Percentiles rank a stretch among this genome's conserved stretches.
Evolutionary conservation across 2,888 invertebrate genomes (phyloP).

Genomic region (Lasioglossum oenotherae): DNA sequence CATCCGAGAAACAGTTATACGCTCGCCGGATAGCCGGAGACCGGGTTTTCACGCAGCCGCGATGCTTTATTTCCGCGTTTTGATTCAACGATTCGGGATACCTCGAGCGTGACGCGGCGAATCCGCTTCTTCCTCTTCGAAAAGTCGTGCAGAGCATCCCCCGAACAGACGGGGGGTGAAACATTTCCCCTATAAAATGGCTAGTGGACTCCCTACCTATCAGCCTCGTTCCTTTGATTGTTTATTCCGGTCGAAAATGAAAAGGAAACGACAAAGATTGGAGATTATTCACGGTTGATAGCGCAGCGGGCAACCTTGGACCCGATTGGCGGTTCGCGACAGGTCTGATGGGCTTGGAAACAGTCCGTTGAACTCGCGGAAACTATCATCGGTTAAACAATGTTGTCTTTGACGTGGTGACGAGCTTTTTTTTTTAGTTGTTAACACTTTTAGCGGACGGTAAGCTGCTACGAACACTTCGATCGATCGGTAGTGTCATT

Average conservation of each 20-base stretch:
- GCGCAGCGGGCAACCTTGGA: neutral
- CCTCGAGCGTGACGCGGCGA: constrained; percentile 24
- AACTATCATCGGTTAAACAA: neutral
- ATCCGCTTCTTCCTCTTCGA: neutral
- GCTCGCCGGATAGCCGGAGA: constrained; percentile 1
- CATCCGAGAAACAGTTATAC: constrained; percentile 49
- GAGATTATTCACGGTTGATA: neutral
- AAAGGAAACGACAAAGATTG: constrained; percentile 1
- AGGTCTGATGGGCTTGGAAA: neutral
- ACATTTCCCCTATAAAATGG: neutral
- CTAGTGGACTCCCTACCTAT: rapidly evolving
- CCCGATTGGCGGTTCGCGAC: neutral
- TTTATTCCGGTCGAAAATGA: constrained; percentile 3
- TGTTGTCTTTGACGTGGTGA: neutral
- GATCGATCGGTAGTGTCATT: too few species aligned
- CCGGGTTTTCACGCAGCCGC: constrained; percentile 25
- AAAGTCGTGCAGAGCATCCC: neutral
- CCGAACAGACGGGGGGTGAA: neutral
- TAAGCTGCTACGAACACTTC: too few species aligned
- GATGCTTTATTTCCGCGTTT: constrained; percentile 41
- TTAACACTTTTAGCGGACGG: too few species aligned
- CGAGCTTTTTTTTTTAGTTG: too few species aligned
- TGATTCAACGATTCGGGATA: constrained; percentile 18
- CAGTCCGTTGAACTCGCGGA: neutral
- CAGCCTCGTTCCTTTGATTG: neutral